These are phyloP conservation scores for Ambastaia sidthimunki DNA, from an alignment of 2,797 vertebrate genomes.

Conservation along the genomic window DNA sequence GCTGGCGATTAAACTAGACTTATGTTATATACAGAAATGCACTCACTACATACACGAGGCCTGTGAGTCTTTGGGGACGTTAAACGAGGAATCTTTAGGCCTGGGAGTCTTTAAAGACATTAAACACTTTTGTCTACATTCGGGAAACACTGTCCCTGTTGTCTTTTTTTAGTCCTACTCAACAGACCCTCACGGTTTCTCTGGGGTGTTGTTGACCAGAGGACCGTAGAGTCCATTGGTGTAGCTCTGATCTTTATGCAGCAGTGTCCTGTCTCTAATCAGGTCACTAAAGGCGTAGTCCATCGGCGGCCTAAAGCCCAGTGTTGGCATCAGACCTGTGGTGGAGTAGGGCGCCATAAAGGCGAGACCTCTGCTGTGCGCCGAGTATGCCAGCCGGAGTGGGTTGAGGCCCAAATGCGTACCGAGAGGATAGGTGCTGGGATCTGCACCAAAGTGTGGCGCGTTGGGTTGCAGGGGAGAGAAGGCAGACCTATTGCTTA, in stretches of 20 bases:
- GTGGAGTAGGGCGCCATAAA: constrained; percentile 99
- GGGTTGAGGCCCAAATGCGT: constrained; percentile 94
- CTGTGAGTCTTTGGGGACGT: constrained; percentile 7
- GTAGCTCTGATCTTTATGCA: constrained; percentile 95
- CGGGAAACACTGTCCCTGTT: constrained; percentile 55
- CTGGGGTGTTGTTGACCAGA: constrained; percentile 92
- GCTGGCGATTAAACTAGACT: constrained; percentile 43
- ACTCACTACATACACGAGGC: constrained; percentile 31
- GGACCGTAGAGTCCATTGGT: constrained; percentile 90
- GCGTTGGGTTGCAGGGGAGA: constrained; percentile 94
- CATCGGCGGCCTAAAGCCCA: constrained; percentile 96
- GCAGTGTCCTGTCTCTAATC: constrained; percentile 93
- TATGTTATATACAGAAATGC: constrained; percentile 53
- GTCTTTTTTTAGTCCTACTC: background rate
- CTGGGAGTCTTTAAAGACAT: constrained; percentile 65
- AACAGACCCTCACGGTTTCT: constrained; percentile 85
- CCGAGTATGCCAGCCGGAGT: constrained; percentile 94
- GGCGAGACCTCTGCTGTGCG: constrained; percentile 95
- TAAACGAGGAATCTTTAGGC: constrained; percentile 46
- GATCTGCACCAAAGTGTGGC: constrained; percentile 91
- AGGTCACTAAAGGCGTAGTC: constrained; percentile 99
- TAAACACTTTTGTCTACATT: constrained; percentile 74
- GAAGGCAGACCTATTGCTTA: constrained; percentile 96
- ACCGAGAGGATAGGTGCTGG: constrained; percentile 87
- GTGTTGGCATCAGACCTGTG: constrained; percentile 92